Evolutionary conservation across 2,797 vertebrate genomes (phyloP).

Genomic region (Tauraco hartlaubi): DNA sequence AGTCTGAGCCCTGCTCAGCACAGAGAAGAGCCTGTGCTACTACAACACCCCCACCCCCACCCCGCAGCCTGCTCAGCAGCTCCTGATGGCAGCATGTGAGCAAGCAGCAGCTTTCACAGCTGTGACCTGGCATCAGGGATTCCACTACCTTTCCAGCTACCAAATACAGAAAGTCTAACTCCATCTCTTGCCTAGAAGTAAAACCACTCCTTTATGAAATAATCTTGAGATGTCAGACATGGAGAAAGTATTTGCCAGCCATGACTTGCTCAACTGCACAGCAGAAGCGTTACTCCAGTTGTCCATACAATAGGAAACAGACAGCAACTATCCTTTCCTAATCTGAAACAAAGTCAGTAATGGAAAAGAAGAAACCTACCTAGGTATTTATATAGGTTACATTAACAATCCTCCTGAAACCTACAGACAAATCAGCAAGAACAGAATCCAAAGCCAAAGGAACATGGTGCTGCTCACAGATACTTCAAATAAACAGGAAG

Average conservation of each 20-base stretch:
- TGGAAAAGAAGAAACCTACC: background rate
- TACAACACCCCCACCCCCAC: background rate
- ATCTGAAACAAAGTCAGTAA: background rate
- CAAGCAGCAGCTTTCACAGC: background rate
- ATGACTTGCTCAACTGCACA: background rate
- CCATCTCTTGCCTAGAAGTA: background rate
- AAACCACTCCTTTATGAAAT: background rate
- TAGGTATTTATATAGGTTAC: background rate
- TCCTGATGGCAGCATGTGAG: rapidly evolving
- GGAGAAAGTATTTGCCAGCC: background rate
- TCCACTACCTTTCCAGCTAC: background rate
- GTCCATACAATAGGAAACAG: background rate
- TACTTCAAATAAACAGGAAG: background rate
- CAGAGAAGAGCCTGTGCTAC: background rate
- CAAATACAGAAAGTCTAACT: background rate
- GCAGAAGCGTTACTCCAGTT: background rate
- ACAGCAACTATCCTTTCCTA: background rate
- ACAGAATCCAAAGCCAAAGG: background rate
- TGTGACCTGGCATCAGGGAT: background rate
- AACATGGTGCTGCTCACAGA: rapidly evolving
- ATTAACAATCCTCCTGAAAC: background rate
- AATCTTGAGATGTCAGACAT: background rate
- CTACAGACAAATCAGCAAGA: background rate
- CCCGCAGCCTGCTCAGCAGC: background rate
- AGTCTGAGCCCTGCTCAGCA: background rate